phyloP scores from a whole-genome alignment of 2,888 invertebrate species.

The Dryococelus australis region DNA sequence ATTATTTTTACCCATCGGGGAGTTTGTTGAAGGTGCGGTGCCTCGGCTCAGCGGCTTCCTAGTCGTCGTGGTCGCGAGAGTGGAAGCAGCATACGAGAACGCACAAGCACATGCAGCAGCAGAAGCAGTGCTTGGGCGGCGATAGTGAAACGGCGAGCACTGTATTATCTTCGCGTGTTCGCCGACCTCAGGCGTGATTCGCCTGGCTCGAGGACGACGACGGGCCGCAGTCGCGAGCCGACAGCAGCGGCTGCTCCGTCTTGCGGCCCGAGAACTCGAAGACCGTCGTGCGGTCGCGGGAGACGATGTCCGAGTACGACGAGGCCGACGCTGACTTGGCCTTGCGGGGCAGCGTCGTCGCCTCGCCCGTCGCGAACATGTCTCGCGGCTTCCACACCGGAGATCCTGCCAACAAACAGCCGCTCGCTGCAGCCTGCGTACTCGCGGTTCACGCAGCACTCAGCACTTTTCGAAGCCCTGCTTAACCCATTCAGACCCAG shows the following conservation, averaged over 20 bases:
- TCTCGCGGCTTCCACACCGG: slow-evolving; percentile 99
- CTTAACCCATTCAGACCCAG: too few species aligned
- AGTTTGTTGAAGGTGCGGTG: too few species aligned
- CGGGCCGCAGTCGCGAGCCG: slow-evolving; percentile 32
- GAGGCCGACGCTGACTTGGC: slow-evolving; percentile 53
- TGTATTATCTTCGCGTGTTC: too few species aligned
- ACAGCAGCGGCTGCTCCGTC: slow-evolving; percentile 34
- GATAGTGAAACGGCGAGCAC: too few species aligned
- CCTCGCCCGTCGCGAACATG: slow-evolving; percentile 67
- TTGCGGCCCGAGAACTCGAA: slow-evolving; percentile 44
- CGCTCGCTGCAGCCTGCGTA: slow-evolving; percentile 57
- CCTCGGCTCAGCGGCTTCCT: too few species aligned
- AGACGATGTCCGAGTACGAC: slow-evolving; percentile 42
- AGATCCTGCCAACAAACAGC: slow-evolving; percentile 75
- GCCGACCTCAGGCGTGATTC: slow-evolving; percentile 35
- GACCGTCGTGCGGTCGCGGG: slow-evolving; percentile 43
- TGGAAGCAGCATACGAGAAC: too few species aligned
- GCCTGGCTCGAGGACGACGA: slow-evolving; percentile 33
- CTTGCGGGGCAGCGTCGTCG: slow-evolving; percentile 70
- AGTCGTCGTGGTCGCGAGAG: too few species aligned
- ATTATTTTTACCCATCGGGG: too few species aligned
- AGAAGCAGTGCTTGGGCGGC: too few species aligned
- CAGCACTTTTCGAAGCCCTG: neutral
- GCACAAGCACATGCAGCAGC: too few species aligned
- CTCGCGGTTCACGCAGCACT: slow-evolving; percentile 51